phyloP scores from a whole-genome alignment of 2,113 vertebrate genomes.

The Paramormyrops kingsleyae region DNA sequence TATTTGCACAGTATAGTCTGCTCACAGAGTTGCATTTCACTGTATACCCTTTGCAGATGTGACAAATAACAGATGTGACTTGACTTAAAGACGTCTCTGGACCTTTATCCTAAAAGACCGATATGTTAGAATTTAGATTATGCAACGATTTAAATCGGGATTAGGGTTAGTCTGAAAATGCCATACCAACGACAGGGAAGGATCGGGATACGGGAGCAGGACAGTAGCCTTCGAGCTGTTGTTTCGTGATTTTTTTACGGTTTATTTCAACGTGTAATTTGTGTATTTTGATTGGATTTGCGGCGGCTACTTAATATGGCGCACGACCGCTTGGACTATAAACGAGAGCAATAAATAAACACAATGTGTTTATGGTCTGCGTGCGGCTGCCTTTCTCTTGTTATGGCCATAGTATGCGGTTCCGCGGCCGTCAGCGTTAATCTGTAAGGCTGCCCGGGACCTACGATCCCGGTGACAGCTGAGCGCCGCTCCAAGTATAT shows the following conservation, averaged over 20 bases:
- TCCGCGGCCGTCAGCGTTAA: not conserved
- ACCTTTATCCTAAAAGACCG: not conserved
- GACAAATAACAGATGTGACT: not conserved
- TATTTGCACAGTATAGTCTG: not conserved
- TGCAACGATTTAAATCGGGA: constrained; percentile 45
- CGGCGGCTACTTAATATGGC: not conserved
- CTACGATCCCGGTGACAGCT: constrained; percentile 30
- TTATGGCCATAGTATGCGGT: constrained; percentile 32
- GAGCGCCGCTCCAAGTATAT: constrained; percentile 37
- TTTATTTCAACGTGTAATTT: not conserved
- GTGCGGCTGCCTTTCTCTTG: not conserved
- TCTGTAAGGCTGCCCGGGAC: constrained; percentile 30
- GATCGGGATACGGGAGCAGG: constrained; percentile 25
- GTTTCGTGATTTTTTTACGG: not conserved
- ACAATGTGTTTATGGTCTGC: not conserved
- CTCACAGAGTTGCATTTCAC: not conserved
- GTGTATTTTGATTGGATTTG: not conserved
- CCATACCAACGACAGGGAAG: constrained; percentile 49
- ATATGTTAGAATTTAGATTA: constrained; percentile 23
- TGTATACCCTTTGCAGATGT: not conserved
- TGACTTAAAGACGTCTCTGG: not conserved
- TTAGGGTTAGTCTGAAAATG: constrained; percentile 47
- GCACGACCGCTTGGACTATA: not conserved
- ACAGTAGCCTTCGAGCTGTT: not conserved
- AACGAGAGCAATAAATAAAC: not conserved